Percentiles rank a stretch among this genome's conserved stretches.
Conservation (phyloP, 2,797 vertebrate species). For the Hybognathus amarus region DNA sequence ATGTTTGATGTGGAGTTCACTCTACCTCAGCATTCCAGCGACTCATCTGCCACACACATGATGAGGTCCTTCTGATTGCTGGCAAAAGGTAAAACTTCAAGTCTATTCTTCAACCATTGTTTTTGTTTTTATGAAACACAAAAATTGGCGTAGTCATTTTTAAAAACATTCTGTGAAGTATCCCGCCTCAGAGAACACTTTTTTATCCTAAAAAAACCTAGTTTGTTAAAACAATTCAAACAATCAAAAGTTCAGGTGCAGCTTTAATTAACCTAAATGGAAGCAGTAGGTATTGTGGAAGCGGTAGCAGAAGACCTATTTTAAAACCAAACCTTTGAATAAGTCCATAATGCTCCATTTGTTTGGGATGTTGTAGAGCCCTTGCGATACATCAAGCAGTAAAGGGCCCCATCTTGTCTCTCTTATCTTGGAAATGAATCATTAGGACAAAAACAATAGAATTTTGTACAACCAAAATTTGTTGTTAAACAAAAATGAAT, state of each 20-base stretch:
- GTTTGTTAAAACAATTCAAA: neutral
- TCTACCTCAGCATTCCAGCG: constrained; percentile 63
- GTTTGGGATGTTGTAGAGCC: neutral
- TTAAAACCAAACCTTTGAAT: neutral
- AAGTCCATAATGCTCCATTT: neutral
- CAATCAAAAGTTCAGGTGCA: neutral
- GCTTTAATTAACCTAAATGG: neutral
- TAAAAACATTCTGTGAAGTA: neutral
- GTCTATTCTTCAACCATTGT: neutral
- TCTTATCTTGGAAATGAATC: neutral
- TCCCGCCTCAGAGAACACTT: too few species aligned
- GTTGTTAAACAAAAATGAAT: neutral
- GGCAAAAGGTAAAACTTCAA: neutral
- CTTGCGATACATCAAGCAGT: neutral
- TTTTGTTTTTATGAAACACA: neutral
- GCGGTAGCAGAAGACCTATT: neutral
- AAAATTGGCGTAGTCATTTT: neutral
- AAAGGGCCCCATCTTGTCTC: neutral
- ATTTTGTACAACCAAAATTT: neutral
- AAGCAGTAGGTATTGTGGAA: neutral
- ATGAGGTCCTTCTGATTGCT: constrained; percentile 48
- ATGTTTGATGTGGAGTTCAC: constrained; percentile 62
- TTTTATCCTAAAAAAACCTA: neutral
- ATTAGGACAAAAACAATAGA: neutral
- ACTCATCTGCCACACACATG: constrained; percentile 71